Evolutionary conservation across 2,113 vertebrate species (phyloP).

Genomic region (Lucifuga dentata): DNA sequence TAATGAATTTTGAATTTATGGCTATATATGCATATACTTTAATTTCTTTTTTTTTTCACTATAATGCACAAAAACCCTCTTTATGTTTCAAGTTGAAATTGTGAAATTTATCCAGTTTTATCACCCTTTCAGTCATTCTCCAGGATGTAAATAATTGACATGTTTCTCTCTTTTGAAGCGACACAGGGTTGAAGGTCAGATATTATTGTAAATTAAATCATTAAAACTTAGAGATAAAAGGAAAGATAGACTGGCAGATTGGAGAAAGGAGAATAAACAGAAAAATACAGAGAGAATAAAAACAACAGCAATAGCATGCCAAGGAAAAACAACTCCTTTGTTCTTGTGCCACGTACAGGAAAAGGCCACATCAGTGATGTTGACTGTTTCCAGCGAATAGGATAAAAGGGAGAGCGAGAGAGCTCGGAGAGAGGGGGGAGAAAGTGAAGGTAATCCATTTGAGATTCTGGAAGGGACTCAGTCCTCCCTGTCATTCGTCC

Average conservation of each 20-base stretch:
- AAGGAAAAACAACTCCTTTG: conserved; percentile 67
- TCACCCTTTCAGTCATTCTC: conserved; percentile 7
- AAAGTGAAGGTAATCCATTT: conserved; percentile 70
- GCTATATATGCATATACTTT: conserved; percentile 21
- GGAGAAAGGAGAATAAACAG: conserved; percentile 34
- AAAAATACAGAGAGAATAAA: conserved; percentile 25
- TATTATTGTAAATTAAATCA: conserved; percentile 57
- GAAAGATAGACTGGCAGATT: conserved; percentile 46
- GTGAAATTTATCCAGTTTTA: conserved; percentile 4
- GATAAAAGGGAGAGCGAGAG: conserved; percentile 43
- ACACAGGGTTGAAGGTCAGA: conserved; percentile 61
- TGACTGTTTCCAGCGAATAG: conserved; percentile 62
- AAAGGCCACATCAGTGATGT: conserved; percentile 74
- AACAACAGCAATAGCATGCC: conserved; percentile 45
- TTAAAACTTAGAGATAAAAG: conserved; percentile 63
- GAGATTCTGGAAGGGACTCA: conserved; percentile 78
- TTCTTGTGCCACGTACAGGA: conserved; percentile 74
- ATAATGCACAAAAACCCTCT: conserved; percentile 7
- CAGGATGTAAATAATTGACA: conserved; percentile 52
- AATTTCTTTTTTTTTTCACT: conserved; percentile 37
- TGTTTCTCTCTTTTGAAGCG: conserved; percentile 52
- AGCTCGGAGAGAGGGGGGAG: conserved; percentile 32
- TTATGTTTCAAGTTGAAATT: conserved; percentile 20
- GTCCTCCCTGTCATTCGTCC: conserved; percentile 76
- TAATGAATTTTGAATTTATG: conserved; percentile 46